A percentile compares a stretch with the other conserved stretches of the same genome.
phyloP scores from a whole-genome alignment of 2,113 vertebrate genomes.

The Leucopsar rothschildi region DNA sequence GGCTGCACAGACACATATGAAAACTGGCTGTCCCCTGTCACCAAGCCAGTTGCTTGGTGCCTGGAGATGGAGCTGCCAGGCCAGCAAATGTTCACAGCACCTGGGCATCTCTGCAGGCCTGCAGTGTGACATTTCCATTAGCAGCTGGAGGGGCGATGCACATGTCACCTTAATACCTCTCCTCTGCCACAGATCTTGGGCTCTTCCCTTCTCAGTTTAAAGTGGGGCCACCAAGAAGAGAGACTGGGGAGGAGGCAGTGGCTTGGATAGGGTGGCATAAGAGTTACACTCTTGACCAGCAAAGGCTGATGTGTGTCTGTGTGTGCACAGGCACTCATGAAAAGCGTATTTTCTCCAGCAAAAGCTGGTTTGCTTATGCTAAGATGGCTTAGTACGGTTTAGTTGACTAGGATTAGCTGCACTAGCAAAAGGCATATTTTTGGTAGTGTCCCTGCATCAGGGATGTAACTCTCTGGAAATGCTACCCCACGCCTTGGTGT shows the following conservation, averaged over 20 bases:
- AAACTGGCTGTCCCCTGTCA: neutral
- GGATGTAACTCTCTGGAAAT: neutral
- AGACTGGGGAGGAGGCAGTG: neutral
- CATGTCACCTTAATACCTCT: neutral
- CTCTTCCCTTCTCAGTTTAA: neutral
- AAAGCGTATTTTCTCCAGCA: constrained; percentile 1
- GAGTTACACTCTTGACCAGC: neutral
- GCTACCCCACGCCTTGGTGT: neutral
- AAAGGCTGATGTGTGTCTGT: neutral
- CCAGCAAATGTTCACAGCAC: neutral
- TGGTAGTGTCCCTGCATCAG: neutral
- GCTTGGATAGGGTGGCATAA: neutral
- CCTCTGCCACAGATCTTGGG: neutral
- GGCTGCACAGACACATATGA: neutral
- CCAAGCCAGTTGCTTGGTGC: neutral
- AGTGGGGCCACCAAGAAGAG: neutral
- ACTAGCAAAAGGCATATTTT: constrained; percentile 15
- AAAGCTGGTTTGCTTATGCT: constrained; percentile 25
- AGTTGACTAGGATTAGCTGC: constrained; percentile 19
- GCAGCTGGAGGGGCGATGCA: neutral
- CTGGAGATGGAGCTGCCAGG: neutral
- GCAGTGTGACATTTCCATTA: constrained; percentile 31
- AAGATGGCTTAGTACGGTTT: constrained; percentile 39
- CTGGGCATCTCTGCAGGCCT: neutral
- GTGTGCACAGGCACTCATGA: neutral